phyloP scores from a whole-genome alignment of 2,888 invertebrate genomes.

The Acleris holmiana region DNA sequence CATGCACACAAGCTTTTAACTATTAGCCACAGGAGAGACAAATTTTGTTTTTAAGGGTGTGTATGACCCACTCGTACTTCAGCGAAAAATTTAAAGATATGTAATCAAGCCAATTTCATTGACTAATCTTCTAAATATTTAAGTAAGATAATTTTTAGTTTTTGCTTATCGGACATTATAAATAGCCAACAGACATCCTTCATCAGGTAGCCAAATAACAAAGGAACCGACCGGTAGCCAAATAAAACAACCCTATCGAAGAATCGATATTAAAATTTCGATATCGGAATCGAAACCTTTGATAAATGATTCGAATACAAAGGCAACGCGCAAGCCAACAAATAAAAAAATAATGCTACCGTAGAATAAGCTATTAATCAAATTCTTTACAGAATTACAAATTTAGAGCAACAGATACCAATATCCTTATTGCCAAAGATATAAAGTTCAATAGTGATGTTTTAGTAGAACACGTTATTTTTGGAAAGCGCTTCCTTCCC shows the following conservation, averaged over 20 bases:
- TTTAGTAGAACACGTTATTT: not conserved
- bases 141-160: too few relatives aligned
- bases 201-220: constrained; percentile 51
- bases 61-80: too few relatives aligned
- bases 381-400: constrained; percentile 57
- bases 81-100: too few relatives aligned
- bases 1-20: too few relatives aligned
- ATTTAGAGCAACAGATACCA: constrained; percentile 6
- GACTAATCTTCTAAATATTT: too few relatives aligned
- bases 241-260: constrained; percentile 51
- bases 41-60: too few relatives aligned
- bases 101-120: too few relatives aligned
- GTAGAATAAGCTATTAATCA: constrained; percentile 74
- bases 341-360: constrained; percentile 63
- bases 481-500: constrained; percentile 37
- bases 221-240: constrained; percentile 38
- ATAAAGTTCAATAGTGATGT: constrained; percentile 3
- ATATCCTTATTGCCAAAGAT: not conserved
- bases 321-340: constrained; percentile 60
- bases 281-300: constrained; percentile 44
- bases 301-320: constrained; percentile 70
- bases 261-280: constrained; percentile 61
- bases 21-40: too few relatives aligned
- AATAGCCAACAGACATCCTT: constrained; percentile 38
- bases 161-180: not conserved